These are phyloP conservation scores for Pangasius sanitwongsei DNA, from an alignment of 2,797 vertebrate genomes.

Conservation along the genomic window DNA sequence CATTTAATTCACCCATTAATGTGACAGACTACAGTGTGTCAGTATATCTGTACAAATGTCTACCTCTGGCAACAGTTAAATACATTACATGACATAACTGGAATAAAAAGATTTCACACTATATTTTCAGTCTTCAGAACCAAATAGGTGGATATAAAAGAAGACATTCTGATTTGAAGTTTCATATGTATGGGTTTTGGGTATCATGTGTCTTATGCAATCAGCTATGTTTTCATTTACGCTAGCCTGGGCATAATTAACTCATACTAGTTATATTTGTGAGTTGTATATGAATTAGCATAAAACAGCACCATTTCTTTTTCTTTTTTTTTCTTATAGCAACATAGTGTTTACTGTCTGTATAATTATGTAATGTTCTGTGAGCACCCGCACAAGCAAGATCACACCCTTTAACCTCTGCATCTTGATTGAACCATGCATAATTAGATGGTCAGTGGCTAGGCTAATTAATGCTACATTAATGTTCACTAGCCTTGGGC, in stretches of 20 bases:
- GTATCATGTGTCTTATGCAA: background rate
- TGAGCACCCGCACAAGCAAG: conserved; percentile 29
- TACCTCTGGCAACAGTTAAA: conserved; percentile 35
- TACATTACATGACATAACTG: background rate
- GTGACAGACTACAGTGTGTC: conserved; percentile 52
- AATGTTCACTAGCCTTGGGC: conserved; percentile 65
- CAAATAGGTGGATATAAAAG: background rate
- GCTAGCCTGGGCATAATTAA: background rate
- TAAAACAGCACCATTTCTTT: background rate
- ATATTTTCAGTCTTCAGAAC: background rate
- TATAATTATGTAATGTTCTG: background rate
- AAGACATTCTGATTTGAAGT: background rate
- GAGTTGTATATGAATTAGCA: background rate
- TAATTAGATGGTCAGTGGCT: conserved; percentile 76
- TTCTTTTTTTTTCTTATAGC: background rate
- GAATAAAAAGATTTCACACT: background rate
- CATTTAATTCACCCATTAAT: conserved; percentile 58
- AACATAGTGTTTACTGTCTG: background rate
- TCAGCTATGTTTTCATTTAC: background rate
- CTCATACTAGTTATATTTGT: background rate
- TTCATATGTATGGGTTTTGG: background rate
- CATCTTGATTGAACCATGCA: conserved; percentile 73
- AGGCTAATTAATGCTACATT: conserved; percentile 78
- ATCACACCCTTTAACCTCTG: conserved; percentile 69
- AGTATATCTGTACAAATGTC: conserved; percentile 33